Conservation (phyloP, 2,113 vertebrate species). For the Noctilio leporinus region DNA sequence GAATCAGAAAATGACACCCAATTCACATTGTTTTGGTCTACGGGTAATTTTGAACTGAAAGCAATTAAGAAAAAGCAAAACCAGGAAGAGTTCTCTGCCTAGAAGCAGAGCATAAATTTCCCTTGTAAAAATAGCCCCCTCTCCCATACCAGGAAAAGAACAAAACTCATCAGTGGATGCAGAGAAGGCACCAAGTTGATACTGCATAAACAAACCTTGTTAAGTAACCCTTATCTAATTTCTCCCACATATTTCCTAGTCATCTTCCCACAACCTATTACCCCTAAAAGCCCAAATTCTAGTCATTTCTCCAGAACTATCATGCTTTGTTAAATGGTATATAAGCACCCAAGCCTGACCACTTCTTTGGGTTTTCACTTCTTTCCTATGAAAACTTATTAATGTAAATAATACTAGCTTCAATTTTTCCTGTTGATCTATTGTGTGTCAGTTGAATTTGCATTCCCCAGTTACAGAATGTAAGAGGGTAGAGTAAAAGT, state of each 20-base stretch:
- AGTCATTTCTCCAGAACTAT: background rate
- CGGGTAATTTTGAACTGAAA: background rate
- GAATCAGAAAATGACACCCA: background rate
- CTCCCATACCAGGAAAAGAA: background rate
- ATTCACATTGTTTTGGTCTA: background rate
- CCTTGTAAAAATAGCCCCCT: background rate
- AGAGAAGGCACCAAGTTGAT: background rate
- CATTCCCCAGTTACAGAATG: background rate
- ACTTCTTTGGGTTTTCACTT: background rate
- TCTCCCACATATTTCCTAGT: background rate
- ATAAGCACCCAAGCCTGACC: background rate
- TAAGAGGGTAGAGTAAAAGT: background rate
- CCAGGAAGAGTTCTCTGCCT: background rate
- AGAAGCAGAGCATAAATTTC: background rate
- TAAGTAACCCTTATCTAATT: background rate
- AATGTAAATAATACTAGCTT: background rate
- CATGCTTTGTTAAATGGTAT: background rate
- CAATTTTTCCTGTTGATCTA: background rate
- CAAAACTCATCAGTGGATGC: background rate
- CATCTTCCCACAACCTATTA: background rate
- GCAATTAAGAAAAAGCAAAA: background rate
- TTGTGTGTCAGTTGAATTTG: background rate
- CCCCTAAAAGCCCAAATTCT: background rate
- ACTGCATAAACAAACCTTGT: background rate
- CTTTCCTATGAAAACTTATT: background rate